Evolutionary conservation across 2,113 vertebrate species (phyloP).

Genomic region (Pomatorhinus ruficollis): DNA sequence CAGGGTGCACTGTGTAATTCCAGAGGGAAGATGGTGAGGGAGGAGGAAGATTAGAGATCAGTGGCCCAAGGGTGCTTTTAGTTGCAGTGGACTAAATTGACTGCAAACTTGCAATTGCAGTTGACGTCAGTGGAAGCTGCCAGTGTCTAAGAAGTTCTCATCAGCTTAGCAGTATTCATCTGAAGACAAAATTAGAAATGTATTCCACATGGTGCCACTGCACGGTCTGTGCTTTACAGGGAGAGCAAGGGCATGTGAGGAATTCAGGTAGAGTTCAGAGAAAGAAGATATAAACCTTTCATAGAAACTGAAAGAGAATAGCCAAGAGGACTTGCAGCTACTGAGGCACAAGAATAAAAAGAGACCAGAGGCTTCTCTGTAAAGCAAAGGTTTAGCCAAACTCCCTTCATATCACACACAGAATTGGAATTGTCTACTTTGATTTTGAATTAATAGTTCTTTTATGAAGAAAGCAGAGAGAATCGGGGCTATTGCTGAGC

Average conservation of each 20-base stretch:
- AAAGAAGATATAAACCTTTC: background rate
- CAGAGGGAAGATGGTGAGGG: background rate
- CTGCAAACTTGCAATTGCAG: conserved; percentile 35
- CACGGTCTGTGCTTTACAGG: background rate
- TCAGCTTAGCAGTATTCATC: conserved; percentile 34
- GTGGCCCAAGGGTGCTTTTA: background rate
- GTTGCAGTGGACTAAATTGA: conserved; percentile 22
- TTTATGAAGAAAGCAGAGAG: background rate
- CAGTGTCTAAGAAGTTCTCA: conserved; percentile 1
- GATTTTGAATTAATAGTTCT: background rate
- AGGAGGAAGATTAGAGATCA: conserved; percentile 14
- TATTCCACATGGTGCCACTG: background rate
- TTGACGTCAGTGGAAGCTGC: conserved; percentile 55
- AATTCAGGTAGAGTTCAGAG: background rate
- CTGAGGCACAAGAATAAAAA: background rate
- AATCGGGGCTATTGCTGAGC: background rate
- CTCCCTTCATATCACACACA: background rate
- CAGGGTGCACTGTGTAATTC: background rate
- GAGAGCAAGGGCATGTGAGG: background rate
- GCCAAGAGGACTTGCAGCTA: background rate
- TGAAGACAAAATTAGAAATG: conserved; percentile 34
- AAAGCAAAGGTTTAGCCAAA: background rate
- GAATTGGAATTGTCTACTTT: background rate
- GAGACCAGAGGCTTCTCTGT: background rate
- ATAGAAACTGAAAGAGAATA: background rate